Base-by-base conservation (phyloP, 2,797 vertebrate species). In the Etheostoma perlongum region DNA sequence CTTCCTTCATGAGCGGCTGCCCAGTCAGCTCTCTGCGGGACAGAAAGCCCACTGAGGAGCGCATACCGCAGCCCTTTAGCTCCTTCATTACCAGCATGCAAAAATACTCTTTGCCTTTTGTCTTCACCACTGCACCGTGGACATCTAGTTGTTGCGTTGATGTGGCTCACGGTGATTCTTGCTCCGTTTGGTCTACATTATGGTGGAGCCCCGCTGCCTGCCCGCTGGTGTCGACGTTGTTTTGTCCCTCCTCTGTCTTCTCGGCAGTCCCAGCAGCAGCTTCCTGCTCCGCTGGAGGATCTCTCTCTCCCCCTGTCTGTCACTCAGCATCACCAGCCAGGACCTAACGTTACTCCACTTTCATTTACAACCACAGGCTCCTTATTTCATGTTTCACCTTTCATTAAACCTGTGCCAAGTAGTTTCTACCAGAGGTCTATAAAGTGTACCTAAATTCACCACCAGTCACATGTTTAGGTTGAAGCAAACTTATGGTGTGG, bases 1-100 rank as follows among this genome's bases (percentile, higher is more conserved):
- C 97, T 76, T 97, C 96, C 95, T 97, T 98, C 94, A 99, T 93
- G 85, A 98, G 95, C 85, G 96, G 95, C 92, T 96, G 95, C 62
- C 97, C 98, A 69, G 92, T 95, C 84, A 98, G 94, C 92, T 93
- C 95, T 91, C 97, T 96, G 93, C 95, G 97, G 95, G 96, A 96
- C 95, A 99, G 94, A 94, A 99, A 98, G 92, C 97, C 97, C 95
- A 98, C 94, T 14, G 97, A 95, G 79, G 96, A 98, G 86, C 97
- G 95, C 97, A 98, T 97, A 85, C 96, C 97, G 94, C 96, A 96
- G 88, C 96, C 96, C 91, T 92, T 92, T 92, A 94, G 88, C 95
- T 96, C 95, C 94, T 94, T 96, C 97, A 97, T 87, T 16, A 76
- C 72, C 70, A 48, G 67, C 80, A 21, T 14, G 58, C 60, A n/a